Evolutionary conservation across 2,888 invertebrate species (phyloP).

Genomic region (Nephrotoma appendiculata): DNA sequence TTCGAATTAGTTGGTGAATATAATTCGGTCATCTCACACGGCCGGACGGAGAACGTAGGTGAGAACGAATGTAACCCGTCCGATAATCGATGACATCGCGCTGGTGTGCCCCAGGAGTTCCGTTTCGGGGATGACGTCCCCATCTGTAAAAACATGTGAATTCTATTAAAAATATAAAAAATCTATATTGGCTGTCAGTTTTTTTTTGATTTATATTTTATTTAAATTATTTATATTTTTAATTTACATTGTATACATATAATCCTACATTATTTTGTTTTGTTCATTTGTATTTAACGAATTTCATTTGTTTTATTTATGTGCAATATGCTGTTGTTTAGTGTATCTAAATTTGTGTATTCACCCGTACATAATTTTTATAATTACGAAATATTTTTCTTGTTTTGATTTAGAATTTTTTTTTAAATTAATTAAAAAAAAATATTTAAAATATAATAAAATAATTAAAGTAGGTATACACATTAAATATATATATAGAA

Average conservation of each 20-base stretch:
- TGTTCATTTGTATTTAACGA: neutral
- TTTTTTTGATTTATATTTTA: neutral
- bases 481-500: neutral
- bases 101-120: conserved; percentile 32
- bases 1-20: conserved; percentile 21
- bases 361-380: neutral
- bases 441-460: neutral
- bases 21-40: conserved; percentile 73
- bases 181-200: neutral
- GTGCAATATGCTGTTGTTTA: neutral
- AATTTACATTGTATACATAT: neutral
- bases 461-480: neutral
- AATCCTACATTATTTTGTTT: neutral
- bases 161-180: neutral
- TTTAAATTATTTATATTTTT: neutral
- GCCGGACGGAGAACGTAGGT: conserved; percentile 83
- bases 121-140: conserved; percentile 54
- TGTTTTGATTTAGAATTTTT: neutral
- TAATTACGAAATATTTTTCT: neutral
- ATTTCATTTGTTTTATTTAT: neutral
- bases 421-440: neutral
- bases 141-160: conserved; percentile 41
- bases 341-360: neutral
- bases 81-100: conserved; percentile 34
- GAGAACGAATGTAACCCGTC: conserved; percentile 68